Percentiles rank a stretch among this genome's conserved stretches.
Evolutionary conservation across 1,140 invertebrate genomes (phyloP).

Genomic region (Chironomus striatipennis): DNA sequence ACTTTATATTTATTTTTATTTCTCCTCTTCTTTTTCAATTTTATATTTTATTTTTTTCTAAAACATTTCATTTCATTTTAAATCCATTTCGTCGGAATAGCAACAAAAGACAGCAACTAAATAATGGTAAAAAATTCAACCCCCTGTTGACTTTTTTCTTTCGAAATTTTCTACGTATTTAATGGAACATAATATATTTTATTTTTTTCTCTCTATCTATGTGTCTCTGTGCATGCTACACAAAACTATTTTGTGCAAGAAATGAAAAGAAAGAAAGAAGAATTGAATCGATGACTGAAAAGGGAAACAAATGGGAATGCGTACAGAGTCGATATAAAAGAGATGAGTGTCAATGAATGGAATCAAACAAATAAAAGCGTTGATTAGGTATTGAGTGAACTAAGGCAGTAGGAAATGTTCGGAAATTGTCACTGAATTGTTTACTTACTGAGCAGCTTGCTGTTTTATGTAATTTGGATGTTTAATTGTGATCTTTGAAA

Average conservation of each 20-base stretch:
- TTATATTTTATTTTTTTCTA: neutral
- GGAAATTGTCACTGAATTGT: too few relatives aligned
- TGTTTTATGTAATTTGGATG: too few relatives aligned
- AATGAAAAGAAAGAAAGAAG: neutral
- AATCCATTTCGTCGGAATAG: neutral
- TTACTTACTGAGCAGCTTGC: too few relatives aligned
- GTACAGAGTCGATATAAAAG: too few relatives aligned
- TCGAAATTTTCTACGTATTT: neutral
- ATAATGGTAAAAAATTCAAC: neutral
- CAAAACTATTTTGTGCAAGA: neutral
- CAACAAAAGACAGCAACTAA: neutral
- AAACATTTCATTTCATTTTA: neutral
- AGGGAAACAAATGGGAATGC: neutral
- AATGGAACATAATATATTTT: neutral
- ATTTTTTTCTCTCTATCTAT: neutral
- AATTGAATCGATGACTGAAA: neutral
- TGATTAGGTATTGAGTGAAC: too few relatives aligned
- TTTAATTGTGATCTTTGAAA: too few relatives aligned
- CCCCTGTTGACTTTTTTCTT: constrained; percentile 19
- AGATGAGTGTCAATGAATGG: too few relatives aligned
- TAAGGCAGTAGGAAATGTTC: too few relatives aligned
- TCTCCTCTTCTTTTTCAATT: neutral
- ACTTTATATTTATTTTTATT: neutral
- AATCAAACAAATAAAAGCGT: too few relatives aligned
- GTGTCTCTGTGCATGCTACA: neutral